Base-by-base conservation (phyloP, 2,797 vertebrate species). In the Cryptoprocta ferox region DNA sequence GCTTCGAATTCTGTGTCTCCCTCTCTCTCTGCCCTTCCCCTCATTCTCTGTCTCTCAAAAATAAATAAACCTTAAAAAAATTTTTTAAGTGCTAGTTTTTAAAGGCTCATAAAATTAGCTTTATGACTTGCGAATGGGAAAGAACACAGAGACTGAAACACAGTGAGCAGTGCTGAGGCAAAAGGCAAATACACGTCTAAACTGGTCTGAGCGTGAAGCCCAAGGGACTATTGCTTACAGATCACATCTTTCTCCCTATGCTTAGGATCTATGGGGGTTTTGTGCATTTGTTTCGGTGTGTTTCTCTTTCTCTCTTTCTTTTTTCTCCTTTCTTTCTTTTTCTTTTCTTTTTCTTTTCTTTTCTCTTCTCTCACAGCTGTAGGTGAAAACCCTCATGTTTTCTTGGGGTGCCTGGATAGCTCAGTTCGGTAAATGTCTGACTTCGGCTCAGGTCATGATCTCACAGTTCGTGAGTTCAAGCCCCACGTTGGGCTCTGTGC, bases 191-290 rank as follows among this genome's bases (percentile, higher is more conserved):
- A 5, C 0, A 1, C 48, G 61, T 94, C 37, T 8, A 30, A 32
- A 21, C 28, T 9, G 3, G 8, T 42, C 8, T 48, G 14, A 39
- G 9, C 30, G 5, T 3, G 24, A 48, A 78, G n/a, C 32, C 16
- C 14, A 35, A 35, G 9, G 1, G 1, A 10, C 50, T 48, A 11
- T 10, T 37, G 14, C 26, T 19, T 12, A 6, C 0, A 6, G 2
- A 30, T 4, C 5, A 11, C 6, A 6, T 48, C 19, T 56, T 42
- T 88, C 6, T 37, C 35, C 15, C 4, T 4, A 1, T 28, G 2
- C 19, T 93, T 78, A 21, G 6, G 32, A 21, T 50, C 68, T 56
- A 0, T 19, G 45, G 24, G 1, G 1, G 3, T 32, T 70, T 53
- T 48, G 28, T 26, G 39, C 3, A 1, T 61, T 96, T 32, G 5